Base-by-base conservation (phyloP, 1,140 invertebrate genomes). In the Parasteatoda tepidariorum region DNA sequence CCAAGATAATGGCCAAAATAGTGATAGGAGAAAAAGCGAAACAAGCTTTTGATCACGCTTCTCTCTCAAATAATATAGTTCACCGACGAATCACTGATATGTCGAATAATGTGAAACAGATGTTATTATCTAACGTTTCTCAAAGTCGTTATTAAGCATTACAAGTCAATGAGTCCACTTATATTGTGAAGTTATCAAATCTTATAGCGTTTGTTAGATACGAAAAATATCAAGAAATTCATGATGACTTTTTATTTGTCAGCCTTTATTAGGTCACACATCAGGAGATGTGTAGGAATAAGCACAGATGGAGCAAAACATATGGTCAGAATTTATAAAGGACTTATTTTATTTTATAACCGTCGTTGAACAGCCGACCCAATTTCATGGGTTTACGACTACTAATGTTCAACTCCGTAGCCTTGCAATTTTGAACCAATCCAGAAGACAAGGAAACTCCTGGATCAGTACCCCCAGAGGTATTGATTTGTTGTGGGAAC, bases 101-200 rank as follows among this genome's bases (percentile, higher is more conserved):
- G 61, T 28, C 26, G 13, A 30, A 64, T 64, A 64, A 64, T 64
- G 30, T 64, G 26, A 33, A 64, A 64, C 26, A 64, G 3, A 64
- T 31, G 3, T 5, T 64, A 33, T 64, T 64, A 22, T 61, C 61
- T 26, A 2, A 33, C 11, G 11, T 64, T 64, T 64, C 13, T 64
- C 26, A 31, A 33, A 64, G 61, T 33, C 0, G 2, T 31, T 31
- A n/a, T 28, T 38, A 31, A 30, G 61, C 26, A 31, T 3, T 64
- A 4, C 61, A 64, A 64, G 9, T 64, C 3, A 9, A 64, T 13
- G 61, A 64, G 6, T 31, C 3, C 61, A 38, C 26, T 28, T 24
- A 30, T 33, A 64, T 30, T 31, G 3, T 9, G 30, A 64, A 34
- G 7, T 31, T 31, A 13, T 1, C 26, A 64, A 33, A 1, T 33